phyloP scores from a whole-genome alignment of 2,113 vertebrate species.

The Salvelinus sp. region DNA sequence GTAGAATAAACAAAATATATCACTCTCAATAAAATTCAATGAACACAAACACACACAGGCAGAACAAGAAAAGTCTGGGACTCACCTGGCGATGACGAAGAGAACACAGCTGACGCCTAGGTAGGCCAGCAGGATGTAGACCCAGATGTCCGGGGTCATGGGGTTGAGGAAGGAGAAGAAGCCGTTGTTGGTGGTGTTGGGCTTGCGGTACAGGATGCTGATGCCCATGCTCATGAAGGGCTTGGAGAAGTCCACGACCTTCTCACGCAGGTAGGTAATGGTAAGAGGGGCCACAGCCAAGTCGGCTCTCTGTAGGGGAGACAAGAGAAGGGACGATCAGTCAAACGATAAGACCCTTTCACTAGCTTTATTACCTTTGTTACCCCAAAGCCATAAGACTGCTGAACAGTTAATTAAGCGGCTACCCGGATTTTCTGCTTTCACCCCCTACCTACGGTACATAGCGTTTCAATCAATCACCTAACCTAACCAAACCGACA shows the following conservation, averaged over 20 bases:
- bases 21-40: too few species aligned
- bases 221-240: conserved; percentile 97
- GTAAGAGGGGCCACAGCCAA: conserved; percentile 94
- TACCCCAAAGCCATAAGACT: too few species aligned
- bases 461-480: too few species aligned
- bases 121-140: conserved; percentile 97
- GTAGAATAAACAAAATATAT: too few species aligned
- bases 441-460: too few species aligned
- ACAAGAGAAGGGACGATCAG: neutral
- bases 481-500: too few species aligned
- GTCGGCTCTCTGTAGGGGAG: conserved; percentile 85
- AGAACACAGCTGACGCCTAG: conserved; percentile 98
- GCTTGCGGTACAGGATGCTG: conserved; percentile 95
- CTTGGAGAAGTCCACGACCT: conserved; percentile 96
- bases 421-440: too few species aligned
- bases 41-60: too few species aligned
- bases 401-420: too few species aligned
- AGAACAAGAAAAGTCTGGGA: neutral
- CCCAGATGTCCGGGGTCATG: conserved; percentile 97
- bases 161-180: conserved; percentile 99
- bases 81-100: conserved; percentile 97
- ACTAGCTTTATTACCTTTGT: neutral
- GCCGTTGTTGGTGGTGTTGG: conserved; percentile 93
- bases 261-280: conserved; percentile 94
- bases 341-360: too few species aligned